These are phyloP conservation scores for Hydrozoanthus tunicans DNA, from an alignment of 64 coral and sea anemone genomes.

Conservation along the genomic window DNA sequence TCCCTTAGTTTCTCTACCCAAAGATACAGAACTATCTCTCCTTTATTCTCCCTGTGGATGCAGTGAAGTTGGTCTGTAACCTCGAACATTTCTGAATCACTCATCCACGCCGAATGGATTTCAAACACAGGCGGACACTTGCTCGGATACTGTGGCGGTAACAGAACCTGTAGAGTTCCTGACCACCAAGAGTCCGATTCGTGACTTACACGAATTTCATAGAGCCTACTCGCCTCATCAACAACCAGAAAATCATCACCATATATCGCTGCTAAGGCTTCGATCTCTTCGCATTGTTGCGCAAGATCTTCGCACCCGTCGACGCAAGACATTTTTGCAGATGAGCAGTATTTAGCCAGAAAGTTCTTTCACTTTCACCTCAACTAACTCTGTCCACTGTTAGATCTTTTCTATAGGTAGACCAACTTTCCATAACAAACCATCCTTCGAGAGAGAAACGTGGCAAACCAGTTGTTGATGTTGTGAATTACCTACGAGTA, in stretches of 20 bases:
- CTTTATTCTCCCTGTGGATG: conserved; percentile 67
- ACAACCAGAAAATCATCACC: conserved; percentile 89
- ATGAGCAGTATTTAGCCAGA: neutral
- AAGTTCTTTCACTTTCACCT: neutral
- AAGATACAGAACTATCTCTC: conserved; percentile 76
- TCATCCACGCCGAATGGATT: conserved; percentile 83
- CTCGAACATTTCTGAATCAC: conserved; percentile 71
- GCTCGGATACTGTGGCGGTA: conserved; percentile 76
- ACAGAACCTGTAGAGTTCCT: conserved; percentile 58
- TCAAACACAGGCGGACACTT: conserved; percentile 78
- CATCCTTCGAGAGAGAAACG: conserved; percentile 32
- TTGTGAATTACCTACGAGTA: neutral
- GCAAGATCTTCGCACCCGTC: conserved; percentile 43
- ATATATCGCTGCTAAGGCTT: conserved; percentile 92
- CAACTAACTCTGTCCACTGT: neutral
- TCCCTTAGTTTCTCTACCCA: conserved; percentile 86
- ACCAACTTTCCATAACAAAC: neutral
- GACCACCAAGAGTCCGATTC: conserved; percentile 75
- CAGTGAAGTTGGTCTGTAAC: conserved; percentile 42
- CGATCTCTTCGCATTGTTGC: conserved; percentile 88
- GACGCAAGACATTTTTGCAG: conserved; percentile 19
- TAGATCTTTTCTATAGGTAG: neutral
- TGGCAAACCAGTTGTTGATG: neutral
- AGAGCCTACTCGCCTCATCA: conserved; percentile 71
- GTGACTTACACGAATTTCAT: conserved; percentile 73